A percentile compares a stretch with the other conserved stretches of the same genome.
Conservation (phyloP, 2,797 vertebrate genomes). For the Chromobotia macracanthus region DNA sequence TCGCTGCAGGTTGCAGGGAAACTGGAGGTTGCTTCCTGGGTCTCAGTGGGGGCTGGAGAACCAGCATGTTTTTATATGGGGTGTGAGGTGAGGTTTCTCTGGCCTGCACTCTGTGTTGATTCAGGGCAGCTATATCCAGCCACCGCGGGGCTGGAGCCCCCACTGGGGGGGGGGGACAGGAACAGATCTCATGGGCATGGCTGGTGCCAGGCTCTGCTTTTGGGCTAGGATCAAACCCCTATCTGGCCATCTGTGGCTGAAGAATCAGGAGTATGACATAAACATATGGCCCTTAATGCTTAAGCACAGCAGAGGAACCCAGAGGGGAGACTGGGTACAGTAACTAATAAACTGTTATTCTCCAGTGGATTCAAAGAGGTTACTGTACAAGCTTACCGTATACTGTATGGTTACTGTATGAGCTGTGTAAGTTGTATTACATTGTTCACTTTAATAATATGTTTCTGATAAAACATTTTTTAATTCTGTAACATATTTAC, state of each 20-base stretch:
- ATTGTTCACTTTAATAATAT: not conserved
- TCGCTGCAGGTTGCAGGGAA: not conserved
- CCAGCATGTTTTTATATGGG: constrained; percentile 42
- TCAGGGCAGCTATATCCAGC: constrained; percentile 52
- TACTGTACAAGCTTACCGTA: too few species aligned
- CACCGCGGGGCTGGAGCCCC: constrained; percentile 44
- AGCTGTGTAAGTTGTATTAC: not conserved
- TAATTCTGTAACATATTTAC: not conserved
- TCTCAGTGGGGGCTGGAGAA: constrained; percentile 23
- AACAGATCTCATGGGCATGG: constrained; percentile 47
- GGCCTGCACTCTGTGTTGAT: constrained; percentile 34
- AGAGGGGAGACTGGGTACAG: not conserved
- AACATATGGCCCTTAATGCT: constrained; percentile 40
- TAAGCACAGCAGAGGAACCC: constrained; percentile 18
- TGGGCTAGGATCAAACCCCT: constrained; percentile 51
- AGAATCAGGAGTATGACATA: constrained; percentile 38
- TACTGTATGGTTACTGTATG: too few species aligned
- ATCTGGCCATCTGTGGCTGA: constrained; percentile 57
- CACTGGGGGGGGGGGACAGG: constrained; percentile 45
- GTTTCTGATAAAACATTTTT: too few species aligned
- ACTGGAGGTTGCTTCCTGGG: constrained; percentile 32
- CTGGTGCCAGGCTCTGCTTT: constrained; percentile 52
- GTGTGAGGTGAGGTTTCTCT: constrained; percentile 40
- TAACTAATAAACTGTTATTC: not conserved
- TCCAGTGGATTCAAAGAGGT: not conserved